phyloP scores from a whole-genome alignment of 2,113 vertebrate species.

The Oreochromis aureus region DNA sequence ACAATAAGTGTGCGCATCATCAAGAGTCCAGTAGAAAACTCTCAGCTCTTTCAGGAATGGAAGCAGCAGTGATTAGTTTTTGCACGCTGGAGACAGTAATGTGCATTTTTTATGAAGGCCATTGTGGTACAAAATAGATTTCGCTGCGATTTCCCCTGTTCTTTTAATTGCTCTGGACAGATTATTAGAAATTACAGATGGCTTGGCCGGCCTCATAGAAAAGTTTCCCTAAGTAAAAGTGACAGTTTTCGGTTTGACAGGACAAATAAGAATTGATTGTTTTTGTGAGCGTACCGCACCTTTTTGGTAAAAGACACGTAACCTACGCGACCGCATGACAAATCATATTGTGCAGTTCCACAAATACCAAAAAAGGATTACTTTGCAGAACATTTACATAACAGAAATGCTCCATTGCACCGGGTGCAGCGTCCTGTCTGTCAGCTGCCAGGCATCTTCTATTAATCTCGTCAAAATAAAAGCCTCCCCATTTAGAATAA shows the following conservation, averaged over 20 bases:
- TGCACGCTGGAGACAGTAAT: background rate
- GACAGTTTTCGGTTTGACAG: background rate
- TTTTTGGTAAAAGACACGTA: background rate
- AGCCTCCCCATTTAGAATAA: background rate
- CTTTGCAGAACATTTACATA: background rate
- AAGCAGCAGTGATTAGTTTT: background rate
- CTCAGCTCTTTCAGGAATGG: background rate
- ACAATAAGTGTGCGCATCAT: slow-evolving; percentile 24
- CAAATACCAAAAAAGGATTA: background rate
- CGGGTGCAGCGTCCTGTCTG: rapidly evolving
- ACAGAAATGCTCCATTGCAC: background rate
- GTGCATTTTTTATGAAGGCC: background rate
- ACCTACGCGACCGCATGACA: background rate
- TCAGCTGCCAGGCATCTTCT: background rate
- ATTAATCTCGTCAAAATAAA: background rate
- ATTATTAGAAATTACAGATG: background rate
- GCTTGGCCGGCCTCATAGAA: background rate
- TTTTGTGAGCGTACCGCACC: background rate
- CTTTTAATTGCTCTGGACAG: background rate
- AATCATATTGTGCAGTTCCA: background rate
- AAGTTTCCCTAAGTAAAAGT: background rate
- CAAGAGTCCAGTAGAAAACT: slow-evolving; percentile 2
- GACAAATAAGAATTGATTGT: background rate
- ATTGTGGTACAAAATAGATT: background rate
- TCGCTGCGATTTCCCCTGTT: background rate